Base-by-base conservation (phyloP, 2,113 vertebrate genomes). In the Protobothrops flavoviridis region DNA sequence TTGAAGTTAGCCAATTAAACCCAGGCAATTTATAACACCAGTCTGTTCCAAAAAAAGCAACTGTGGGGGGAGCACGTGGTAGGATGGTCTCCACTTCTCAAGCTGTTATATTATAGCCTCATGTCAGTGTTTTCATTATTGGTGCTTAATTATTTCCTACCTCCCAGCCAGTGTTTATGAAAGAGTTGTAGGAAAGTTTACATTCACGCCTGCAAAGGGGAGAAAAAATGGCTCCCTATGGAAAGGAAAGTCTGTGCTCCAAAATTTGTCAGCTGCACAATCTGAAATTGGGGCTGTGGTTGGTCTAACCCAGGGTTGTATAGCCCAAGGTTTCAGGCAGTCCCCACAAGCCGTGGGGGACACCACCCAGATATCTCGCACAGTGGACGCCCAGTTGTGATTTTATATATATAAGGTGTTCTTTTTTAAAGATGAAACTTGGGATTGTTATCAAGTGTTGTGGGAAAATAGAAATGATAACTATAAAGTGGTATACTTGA, bases 1-100 rank as follows among this genome's bases (percentile, higher is more conserved):
- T 95, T 97, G 95, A 95, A 95, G 94, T 96, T 96, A 96, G 93
- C 95, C 96, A 96, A 95, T 96, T 95, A 96, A 94, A 93, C 69
- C 12, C 61, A 91, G 74, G 95, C 95, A 92, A 93, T 95, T 93
- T 56, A 94, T 92, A 97, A 94, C 20, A 87, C 29, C 64, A 3
- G 39, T 26, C 86, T 64, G 94, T 95, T 96, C 96, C 96, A 96
- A 97, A 95, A 94, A 94, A 97, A 97, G 96, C 96, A 96, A 90
- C 93, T 43, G 26, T 59, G 94, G 26, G 59, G 56, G 94, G 95
- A 96, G 91, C 87, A n/a, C 85, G 90, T 93, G 85, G 94, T 95
- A 94, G 94, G 96, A 94, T 48, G 90, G 92, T 93, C 94, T 89
- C 93, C 57, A 88, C 39, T 8, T 0, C 93, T 94, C 29, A 0